Base-by-base conservation (phyloP, 2,113 vertebrate species). In the Ceratotherium simum region DNA sequence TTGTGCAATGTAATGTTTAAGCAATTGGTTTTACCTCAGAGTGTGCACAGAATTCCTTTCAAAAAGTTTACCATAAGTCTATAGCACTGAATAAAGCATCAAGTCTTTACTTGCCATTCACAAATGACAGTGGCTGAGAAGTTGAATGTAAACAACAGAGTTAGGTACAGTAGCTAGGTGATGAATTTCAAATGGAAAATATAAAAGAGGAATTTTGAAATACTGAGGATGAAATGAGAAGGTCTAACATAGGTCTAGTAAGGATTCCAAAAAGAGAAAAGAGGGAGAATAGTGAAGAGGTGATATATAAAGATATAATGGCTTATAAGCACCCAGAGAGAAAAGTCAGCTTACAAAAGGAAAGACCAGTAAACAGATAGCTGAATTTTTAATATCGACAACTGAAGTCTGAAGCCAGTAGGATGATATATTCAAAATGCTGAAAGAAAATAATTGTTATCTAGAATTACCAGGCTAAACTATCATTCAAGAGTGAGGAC, bases 91-190 rank as follows among this genome's bases (percentile, higher is more conserved):
- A 99, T 98, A 99, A 99, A 70, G 99, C 83, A 99, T 99, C 98
- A 99, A 99, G 98, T 99, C 99, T 7, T 99, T 99, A 79, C 99
- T 99, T 85, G 99, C 99, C 96, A 99, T 99, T 98, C 98, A 99
- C 88, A 99, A 99, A 95, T 99, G 99, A 98, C 99, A 81, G 99
- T 99, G 99, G 99, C 99, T 98, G 99, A 99, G 98, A 99, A 99
- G 64, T 98, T 99, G 93, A 99, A 99, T 25, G 98, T 99, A 83
- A 99, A 99, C 97, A 99, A 99, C 97, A 12, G 99, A 99, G 99
- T 99, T 99, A 98, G 36, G 33, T 72, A 72, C 1, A 58, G 31
- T 85, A 54, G 13, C 8, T 29, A 54, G 39, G 58, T 20, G 87
- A 95, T 23, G 79, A 42, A 72, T 82, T 93, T 83, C 62, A 83